phyloP scores from a whole-genome alignment of 1,140 invertebrate genomes.

The Cydia splendana region DNA sequence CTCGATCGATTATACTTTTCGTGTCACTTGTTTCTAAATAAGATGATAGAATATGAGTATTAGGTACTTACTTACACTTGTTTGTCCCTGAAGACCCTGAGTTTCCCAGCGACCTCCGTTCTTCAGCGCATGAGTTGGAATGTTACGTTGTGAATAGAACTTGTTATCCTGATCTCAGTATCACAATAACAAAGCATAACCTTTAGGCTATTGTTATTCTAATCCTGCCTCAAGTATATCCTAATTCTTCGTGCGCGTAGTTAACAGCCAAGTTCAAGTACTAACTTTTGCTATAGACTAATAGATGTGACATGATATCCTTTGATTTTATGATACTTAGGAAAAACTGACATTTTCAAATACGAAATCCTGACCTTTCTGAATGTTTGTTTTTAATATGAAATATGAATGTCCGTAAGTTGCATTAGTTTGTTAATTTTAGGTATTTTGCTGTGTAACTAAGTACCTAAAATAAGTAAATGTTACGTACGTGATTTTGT shows the following conservation, averaged over 20 bases:
- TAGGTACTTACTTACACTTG: not conserved
- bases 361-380: too few species aligned
- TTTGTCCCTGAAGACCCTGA: not conserved
- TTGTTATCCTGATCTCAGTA: not conserved
- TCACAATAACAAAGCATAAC: not conserved
- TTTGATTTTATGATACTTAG: too few species aligned
- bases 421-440: too few species aligned
- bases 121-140: not conserved
- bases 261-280: not conserved
- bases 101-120: not conserved
- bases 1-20: too few species aligned
- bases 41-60: not conserved
- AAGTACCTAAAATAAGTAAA: too few species aligned
- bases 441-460: too few species aligned
- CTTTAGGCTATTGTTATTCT: conserved; percentile 1
- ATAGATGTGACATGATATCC: not conserved
- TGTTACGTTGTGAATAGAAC: conserved; percentile 1
- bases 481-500: too few species aligned
- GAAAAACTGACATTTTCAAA: not conserved
- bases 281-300: not conserved
- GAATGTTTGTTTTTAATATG: too few species aligned
- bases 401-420: too few species aligned
- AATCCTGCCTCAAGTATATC: conserved; percentile 1
- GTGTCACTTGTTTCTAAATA: not conserved
- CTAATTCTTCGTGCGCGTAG: not conserved